Base-by-base conservation (phyloP, 2,113 vertebrate genomes). In the Callionymus lyra region DNA sequence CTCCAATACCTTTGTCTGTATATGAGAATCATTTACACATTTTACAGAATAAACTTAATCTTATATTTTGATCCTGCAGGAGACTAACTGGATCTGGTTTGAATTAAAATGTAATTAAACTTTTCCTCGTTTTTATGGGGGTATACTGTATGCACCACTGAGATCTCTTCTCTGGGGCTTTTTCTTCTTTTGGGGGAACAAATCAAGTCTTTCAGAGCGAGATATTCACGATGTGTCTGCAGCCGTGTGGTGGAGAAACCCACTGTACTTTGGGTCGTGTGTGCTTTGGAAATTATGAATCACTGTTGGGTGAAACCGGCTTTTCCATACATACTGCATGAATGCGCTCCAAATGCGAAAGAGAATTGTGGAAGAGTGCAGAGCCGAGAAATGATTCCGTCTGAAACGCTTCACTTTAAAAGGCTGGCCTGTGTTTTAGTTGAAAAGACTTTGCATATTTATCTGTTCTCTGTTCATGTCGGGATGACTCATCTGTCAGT, bases 401-500 rank as follows among this genome's bases (percentile, higher is more conserved):
- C 33, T 40, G 43, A 62, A 50, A 36, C 8, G 33, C 39, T 39
- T 1, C 10, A 38, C 58, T 69, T 58, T n/a, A 33, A 16, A 37
- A 32, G 15, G 39, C 47, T 53, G 45, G 49, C 47, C 38, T 52
- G 38, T 40, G 32, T 48, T 48, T 49, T 47, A 68, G 60, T 63
- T 55, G 63, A 55, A 48, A 57, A 57, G 61, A 56, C 63, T 65
- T 67, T 34, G 72, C 75, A 33, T 71, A 73, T 75, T 77, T 68
- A 59, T 71, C 68, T 47, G 63, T 42, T 60, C 47, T 57, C 35
- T 60, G 34, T 63, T 73, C 50, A 31, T 75, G 67, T 69, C 55
- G 38, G 56, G 51, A 41, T 76, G 68, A 79, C 49, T 74, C 76
- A 71, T 66, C 39, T 41, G 34, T 57, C 74, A 63, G 72, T 71